These are phyloP conservation scores for Stomatorhinus walkeri DNA, from an alignment of 2,797 vertebrate genomes.

Conservation along the genomic window DNA sequence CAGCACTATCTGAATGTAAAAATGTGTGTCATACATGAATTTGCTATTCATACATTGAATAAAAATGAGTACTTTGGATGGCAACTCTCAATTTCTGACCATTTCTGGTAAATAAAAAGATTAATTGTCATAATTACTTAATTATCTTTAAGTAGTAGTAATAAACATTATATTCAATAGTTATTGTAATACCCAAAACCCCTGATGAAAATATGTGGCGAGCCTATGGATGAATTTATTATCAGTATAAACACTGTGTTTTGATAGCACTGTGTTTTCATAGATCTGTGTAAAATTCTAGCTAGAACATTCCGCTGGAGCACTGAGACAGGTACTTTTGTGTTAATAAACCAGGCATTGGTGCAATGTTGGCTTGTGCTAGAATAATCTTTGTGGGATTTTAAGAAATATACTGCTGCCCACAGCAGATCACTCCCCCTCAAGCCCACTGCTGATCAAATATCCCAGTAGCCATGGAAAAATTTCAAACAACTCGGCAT, in stretches of 20 bases:
- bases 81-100: neutral
- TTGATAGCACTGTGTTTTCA: neutral
- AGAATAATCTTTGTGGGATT: neutral
- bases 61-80: neutral
- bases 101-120: neutral
- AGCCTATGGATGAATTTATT: neutral
- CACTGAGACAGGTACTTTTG: neutral
- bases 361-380: neutral
- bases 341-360: slow-evolving; percentile 3
- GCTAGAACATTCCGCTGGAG: neutral
- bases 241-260: neutral
- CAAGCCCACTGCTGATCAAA: neutral
- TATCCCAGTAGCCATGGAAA: slow-evolving; percentile 4
- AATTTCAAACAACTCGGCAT: slow-evolving; percentile 7
- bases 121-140: neutral
- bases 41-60: neutral
- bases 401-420: neutral
- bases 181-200: neutral
- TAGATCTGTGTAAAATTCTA: neutral
- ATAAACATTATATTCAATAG: neutral
- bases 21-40: neutral
- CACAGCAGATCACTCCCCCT: slow-evolving; percentile 7
- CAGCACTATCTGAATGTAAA: neutral
- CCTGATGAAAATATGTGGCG: neutral
- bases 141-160: neutral